Evolutionary conservation across 2,113 vertebrate genomes (phyloP), one percentile per base, ranked within the genome.

Genomic region (Chionis minor): DNA sequence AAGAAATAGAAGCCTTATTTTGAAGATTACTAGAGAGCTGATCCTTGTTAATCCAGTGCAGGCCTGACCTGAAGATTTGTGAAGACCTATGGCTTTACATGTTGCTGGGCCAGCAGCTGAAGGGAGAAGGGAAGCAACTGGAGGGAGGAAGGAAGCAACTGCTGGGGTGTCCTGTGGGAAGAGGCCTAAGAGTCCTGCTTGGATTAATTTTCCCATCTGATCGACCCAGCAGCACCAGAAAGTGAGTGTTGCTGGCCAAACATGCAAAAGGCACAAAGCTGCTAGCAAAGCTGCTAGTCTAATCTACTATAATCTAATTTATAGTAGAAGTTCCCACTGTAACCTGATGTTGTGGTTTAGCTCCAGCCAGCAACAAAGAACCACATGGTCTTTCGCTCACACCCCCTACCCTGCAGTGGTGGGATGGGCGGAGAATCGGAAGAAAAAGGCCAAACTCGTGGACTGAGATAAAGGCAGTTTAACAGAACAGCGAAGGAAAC

Each of bases 191-290:
- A 52, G 16, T 35, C 19, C 18, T 52, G 7, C 27, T 42, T 28
- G 21, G 12, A 54, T 2, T 10, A 30, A 33, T 66, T 78, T 80
- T 75, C 20, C n/a, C 10, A 32, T 45, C 8, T 52, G 56, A 47
- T 16, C 47, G 44, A 84, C 12, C 19, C 38, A 85, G 19, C 10
- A 40, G 11, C 26, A 59, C 22, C 40, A 61, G 28, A 24, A 82
- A 75, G 11, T 2, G 1, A 58, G 30, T 32, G 22, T 3, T 75
- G 54, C 28, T 28, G 28, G 32, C 9, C 1, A 0, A 72, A 35
- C 2, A 80, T 8, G 11, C 47, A 71, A 75, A 70, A 71, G 6
- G 19, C 30, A 82, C 14, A 75, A 54, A 71, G 42, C 6, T 52
- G 42, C n/a, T 45, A 19, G 28, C 79, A 66, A 5, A 44, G 23